Percentiles rank a stretch among this genome's conserved stretches.
Conservation (phyloP, 2,888 invertebrate species). For the Mellilla xanthometata region DNA sequence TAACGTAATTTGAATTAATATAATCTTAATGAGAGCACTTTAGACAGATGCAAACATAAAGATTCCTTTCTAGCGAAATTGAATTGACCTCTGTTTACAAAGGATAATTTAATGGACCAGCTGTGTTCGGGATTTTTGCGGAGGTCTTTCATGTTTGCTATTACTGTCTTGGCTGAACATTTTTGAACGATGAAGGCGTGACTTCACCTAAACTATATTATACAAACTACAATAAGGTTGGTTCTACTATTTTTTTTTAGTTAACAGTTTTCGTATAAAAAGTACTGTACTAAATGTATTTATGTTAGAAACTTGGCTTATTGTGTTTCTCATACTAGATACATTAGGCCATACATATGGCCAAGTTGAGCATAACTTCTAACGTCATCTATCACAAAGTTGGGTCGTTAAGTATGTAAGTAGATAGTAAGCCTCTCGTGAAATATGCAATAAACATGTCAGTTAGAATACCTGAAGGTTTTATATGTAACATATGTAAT, state of each 20-base stretch:
- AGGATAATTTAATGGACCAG: constrained; percentile 15
- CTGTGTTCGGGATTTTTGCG: constrained; percentile 12
- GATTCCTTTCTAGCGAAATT: constrained; percentile 7
- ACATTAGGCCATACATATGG: constrained; percentile 9
- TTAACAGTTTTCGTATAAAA: constrained; percentile 18
- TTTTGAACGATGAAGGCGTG: constrained; percentile 5
- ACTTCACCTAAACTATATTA: background rate
- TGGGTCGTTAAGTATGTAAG: constrained; percentile 49
- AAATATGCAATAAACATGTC: constrained; percentile 41
- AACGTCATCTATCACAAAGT: constrained; percentile 44
- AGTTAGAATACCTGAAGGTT: constrained; percentile 29
- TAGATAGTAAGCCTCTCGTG: constrained; percentile 43
- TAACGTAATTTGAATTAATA: constrained; percentile 6
- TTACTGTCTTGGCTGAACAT: background rate
- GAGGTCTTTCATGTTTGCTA: constrained; percentile 11
- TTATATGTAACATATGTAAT: background rate
- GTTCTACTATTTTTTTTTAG: constrained; percentile 2
- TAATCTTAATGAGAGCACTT: constrained; percentile 11
- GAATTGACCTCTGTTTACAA: constrained; percentile 12
- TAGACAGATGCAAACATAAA: constrained; percentile 14
- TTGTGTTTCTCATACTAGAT: constrained; percentile 29
- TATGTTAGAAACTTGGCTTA: constrained; percentile 28
- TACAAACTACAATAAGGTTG: too few relatives aligned
- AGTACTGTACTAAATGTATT: constrained; percentile 16
- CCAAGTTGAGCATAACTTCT: constrained; percentile 36